phyloP scores from a whole-genome alignment of 2,888 invertebrate genomes.

The Acanthoscelides obtectus region DNA sequence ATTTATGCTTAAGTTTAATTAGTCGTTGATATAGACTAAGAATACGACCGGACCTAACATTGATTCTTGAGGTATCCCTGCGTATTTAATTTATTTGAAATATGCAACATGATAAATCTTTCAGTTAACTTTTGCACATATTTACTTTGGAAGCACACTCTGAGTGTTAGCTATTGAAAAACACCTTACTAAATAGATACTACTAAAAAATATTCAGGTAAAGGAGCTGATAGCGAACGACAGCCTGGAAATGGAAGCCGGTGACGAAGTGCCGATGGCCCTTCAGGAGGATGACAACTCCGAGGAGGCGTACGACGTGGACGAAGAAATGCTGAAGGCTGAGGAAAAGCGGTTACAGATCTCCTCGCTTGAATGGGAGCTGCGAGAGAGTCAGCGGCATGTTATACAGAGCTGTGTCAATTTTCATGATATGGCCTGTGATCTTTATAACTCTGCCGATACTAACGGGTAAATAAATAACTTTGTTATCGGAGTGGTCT shows the following conservation, averaged over 20 bases:
- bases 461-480: slow-evolving; percentile 68
- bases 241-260: slow-evolving; percentile 11
- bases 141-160: too few relatives aligned
- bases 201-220: slow-evolving; percentile 53
- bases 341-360: slow-evolving; percentile 29
- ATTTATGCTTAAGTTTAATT: too few relatives aligned
- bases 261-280: slow-evolving; percentile 15
- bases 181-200: too few relatives aligned
- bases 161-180: too few relatives aligned
- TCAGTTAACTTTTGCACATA: too few relatives aligned
- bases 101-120: too few relatives aligned
- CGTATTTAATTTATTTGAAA: too few relatives aligned
- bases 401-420: slow-evolving; percentile 69
- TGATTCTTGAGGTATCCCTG: too few relatives aligned
- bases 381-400: slow-evolving; percentile 83
- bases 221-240: slow-evolving; percentile 74
- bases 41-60: too few relatives aligned
- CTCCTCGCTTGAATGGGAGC: slow-evolving; percentile 42
- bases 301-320: slow-evolving; percentile 23
- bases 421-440: slow-evolving; percentile 68
- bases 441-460: slow-evolving; percentile 73
- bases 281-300: slow-evolving; percentile 22
- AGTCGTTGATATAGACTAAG: too few relatives aligned
- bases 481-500: too few relatives aligned
- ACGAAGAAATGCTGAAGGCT: slow-evolving; percentile 24